These are phyloP conservation scores for Crioceris asparagi DNA, from an alignment of 2,888 invertebrate species.

Conservation along the genomic window DNA sequence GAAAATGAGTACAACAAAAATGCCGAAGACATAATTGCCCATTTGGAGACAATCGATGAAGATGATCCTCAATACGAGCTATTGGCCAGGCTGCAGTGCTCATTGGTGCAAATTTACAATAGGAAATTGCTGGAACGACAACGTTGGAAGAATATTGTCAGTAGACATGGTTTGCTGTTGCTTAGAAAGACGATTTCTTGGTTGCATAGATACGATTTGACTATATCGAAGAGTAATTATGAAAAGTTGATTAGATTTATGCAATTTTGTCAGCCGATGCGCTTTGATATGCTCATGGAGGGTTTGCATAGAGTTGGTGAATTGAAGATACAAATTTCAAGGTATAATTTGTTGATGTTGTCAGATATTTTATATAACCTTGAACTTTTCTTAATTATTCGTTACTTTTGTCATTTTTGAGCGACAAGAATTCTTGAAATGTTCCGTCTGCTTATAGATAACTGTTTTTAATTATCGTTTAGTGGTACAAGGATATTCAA, in stretches of 20 bases:
- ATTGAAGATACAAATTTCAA: conserved; percentile 48
- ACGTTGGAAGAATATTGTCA: conserved; percentile 60
- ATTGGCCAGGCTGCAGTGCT: conserved; percentile 54
- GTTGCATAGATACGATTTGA: conserved; percentile 57
- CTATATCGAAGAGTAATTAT: conserved; percentile 45
- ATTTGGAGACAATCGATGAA: conserved; percentile 36
- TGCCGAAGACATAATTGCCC: conserved; percentile 59
- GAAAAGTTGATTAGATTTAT: conserved; percentile 61
- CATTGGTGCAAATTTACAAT: conserved; percentile 64
- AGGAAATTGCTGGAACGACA: conserved; percentile 62
- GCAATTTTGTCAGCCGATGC: conserved; percentile 55
- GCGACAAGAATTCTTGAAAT: too few species aligned
- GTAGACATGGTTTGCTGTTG: conserved; percentile 69
- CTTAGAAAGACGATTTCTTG: conserved; percentile 57
- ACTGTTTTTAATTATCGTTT: too few species aligned
- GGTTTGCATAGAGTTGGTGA: conserved; percentile 61
- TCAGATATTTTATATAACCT: too few species aligned
- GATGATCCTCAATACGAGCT: conserved; percentile 43
- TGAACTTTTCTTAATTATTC: too few species aligned
- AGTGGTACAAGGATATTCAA: too few species aligned
- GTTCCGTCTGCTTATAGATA: too few species aligned
- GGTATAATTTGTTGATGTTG: too few species aligned
- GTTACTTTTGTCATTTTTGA: too few species aligned
- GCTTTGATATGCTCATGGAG: conserved; percentile 70
- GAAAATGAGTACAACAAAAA: conserved; percentile 72